These are phyloP conservation scores for Matsumurasca onukii DNA, from an alignment of 1,140 invertebrate genomes.

Conservation along the genomic window DNA sequence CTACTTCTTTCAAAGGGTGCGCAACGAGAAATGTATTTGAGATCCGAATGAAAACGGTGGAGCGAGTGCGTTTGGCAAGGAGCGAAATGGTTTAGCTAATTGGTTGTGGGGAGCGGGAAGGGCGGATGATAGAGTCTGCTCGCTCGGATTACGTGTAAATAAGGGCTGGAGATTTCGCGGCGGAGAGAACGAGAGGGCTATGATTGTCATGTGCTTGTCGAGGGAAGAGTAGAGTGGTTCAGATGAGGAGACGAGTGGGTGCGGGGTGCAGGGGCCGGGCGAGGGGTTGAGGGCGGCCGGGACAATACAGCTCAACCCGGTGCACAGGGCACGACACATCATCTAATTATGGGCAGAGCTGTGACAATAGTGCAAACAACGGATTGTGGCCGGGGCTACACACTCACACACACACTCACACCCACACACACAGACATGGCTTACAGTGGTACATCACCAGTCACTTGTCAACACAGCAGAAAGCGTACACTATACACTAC, in stretches of 20 bases:
- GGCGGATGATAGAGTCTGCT: constrained; percentile 11
- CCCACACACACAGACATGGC: background rate
- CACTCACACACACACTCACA: too few relatives aligned
- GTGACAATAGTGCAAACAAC: constrained; percentile 1
- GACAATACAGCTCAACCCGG: background rate
- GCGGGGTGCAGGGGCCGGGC: background rate
- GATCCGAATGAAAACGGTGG: constrained; percentile 9
- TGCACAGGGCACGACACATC: background rate
- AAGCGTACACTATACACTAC: too few relatives aligned
- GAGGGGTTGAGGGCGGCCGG: background rate
- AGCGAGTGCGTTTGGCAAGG: constrained; percentile 24
- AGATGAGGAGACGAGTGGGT: background rate
- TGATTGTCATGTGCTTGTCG: constrained; percentile 9
- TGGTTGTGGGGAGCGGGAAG: constrained; percentile 11
- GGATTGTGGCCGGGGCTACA: background rate
- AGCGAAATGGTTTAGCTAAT: constrained; percentile 26
- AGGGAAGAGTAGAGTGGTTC: background rate
- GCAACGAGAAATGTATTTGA: constrained; percentile 25
- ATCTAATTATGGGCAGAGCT: background rate
- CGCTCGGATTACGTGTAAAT: constrained; percentile 23
- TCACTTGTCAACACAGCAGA: too few relatives aligned
- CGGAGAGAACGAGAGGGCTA: background rate
- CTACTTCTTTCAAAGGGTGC: constrained; percentile 20
- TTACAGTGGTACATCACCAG: too few relatives aligned
- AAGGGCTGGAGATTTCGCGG: constrained; percentile 15